Base-by-base conservation (phyloP, 2,888 invertebrate species). In the Drosophila rubida region DNA sequence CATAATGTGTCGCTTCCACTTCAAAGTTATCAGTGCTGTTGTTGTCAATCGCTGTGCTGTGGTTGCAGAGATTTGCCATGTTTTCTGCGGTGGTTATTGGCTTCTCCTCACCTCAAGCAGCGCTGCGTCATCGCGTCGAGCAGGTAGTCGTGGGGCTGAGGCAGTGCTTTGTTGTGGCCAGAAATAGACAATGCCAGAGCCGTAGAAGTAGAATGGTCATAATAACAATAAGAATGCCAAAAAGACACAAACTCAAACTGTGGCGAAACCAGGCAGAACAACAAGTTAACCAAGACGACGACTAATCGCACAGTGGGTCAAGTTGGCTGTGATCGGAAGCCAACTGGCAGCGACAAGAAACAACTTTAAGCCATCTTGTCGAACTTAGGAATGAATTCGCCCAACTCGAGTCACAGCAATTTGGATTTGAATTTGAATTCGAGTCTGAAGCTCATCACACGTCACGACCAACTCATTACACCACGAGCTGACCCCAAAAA, bases 371-470 rank as follows among this genome's bases (percentile, higher is more conserved):
- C n/a, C n/a, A n/a, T n/a, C n/a, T n/a, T n/a, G 8, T 42, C 25
- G 51, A 49, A 22, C 46, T 46, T 11, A 19, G 44, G 41, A 48
- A 30, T 60, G 41, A 48, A 30, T 60, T 66, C 46, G 46, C 67
- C 35, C 41, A 50, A 65, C 53, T 7, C 54, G 77, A 74, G 62
- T 76, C 68, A 57, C 48, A 70, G 75, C 69, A 78, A 79, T 79
- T 82, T 71, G 53, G 74, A 77, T 70, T 83, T 74, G 59, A 70
- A 60, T 19, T 19, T n/a, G n/a, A n/a, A n/a, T n/a, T n/a, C n/a
- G n/a, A n/a, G n/a, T n/a, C n/a, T n/a, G n/a, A n/a, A n/a, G 60
- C 72, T 88, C 80, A 84, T 88, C 80, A 88, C 87, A 88, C 74
- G 83, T 84, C 84, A 88, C 88, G 84, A 84, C 74, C 51, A 71